Conservation (phyloP, 1,140 invertebrate species). For the Temnothorax curvispinosus region DNA sequence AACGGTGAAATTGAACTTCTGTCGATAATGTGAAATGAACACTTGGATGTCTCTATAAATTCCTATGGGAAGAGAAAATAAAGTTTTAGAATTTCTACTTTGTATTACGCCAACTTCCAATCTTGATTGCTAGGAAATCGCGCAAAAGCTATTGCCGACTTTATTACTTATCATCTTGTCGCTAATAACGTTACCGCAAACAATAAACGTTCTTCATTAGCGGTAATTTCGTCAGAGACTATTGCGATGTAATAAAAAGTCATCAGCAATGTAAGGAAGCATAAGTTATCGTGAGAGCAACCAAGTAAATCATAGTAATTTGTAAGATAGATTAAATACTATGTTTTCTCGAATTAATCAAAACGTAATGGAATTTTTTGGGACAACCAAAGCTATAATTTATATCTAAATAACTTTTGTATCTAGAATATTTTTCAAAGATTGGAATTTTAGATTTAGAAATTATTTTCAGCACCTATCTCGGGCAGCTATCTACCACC, state of each 20-base stretch:
- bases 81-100: constrained; percentile 25
- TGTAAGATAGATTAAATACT: background rate
- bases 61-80: constrained; percentile 22
- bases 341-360: background rate
- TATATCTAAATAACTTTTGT: background rate
- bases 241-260: constrained; percentile 15
- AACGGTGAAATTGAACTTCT: background rate
- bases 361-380: background rate
- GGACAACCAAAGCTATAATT: background rate
- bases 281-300: background rate
- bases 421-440: background rate
- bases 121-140: constrained; percentile 24
- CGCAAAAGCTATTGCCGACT: constrained; percentile 2
- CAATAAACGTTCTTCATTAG: constrained; percentile 31
- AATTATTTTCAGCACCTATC: constrained; percentile 74
- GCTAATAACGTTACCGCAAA: constrained; percentile 31
- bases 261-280: background rate
- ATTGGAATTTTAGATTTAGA: background rate
- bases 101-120: background rate
- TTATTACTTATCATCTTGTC: background rate
- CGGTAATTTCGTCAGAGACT: background rate
- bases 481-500: constrained; percentile 83
- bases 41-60: background rate
- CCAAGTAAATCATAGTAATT: background rate
- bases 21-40: background rate